A percentile compares a stretch with the other conserved stretches of the same genome.
These are phyloP conservation scores for Dasysyrphus albostriatus DNA, from an alignment of 2,888 invertebrate genomes.

Conservation along the genomic window DNA sequence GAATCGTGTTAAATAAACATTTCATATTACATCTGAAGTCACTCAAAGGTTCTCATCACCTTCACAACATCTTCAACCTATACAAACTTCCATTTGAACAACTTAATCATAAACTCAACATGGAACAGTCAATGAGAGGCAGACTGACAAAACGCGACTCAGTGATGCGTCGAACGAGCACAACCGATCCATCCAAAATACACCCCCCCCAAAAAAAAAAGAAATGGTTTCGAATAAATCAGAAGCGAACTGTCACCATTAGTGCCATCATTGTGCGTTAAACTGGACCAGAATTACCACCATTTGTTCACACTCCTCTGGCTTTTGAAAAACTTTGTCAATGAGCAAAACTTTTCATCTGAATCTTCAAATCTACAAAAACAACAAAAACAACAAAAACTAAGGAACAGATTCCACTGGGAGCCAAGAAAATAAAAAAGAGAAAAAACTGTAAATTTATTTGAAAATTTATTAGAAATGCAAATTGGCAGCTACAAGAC, in stretches of 20 bases:
- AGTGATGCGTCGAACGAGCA: background rate
- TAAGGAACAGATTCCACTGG: conserved; percentile 24
- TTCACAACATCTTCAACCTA: background rate
- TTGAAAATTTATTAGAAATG: conserved; percentile 72
- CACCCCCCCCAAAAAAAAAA: conserved; percentile 10
- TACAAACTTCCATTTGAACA: conserved; percentile 10
- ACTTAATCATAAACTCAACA: conserved; percentile 33
- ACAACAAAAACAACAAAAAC: conserved; percentile 7
- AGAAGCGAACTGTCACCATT: conserved; percentile 66
- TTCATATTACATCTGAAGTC: conserved; percentile 20
- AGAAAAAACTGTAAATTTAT: conserved; percentile 56
- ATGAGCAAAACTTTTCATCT: conserved; percentile 63
- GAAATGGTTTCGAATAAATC: conserved; percentile 61
- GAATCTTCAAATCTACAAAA: conserved; percentile 53
- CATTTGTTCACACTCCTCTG: conserved; percentile 52
- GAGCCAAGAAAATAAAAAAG: conserved; percentile 16
- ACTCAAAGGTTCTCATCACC: background rate
- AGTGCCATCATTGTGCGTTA: conserved; percentile 67
- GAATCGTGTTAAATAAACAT: conserved; percentile 25
- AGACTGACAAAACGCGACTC: background rate
- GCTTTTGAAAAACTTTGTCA: conserved; percentile 48
- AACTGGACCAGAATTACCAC: conserved; percentile 65
- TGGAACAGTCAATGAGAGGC: conserved; percentile 28
- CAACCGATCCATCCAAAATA: conserved; percentile 28
- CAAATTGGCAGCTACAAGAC: conserved; percentile 71